Percentiles rank a stretch among this genome's conserved stretches.
Conservation (phyloP, 1,140 invertebrate genomes). For the Paracyclopina nana region DNA sequence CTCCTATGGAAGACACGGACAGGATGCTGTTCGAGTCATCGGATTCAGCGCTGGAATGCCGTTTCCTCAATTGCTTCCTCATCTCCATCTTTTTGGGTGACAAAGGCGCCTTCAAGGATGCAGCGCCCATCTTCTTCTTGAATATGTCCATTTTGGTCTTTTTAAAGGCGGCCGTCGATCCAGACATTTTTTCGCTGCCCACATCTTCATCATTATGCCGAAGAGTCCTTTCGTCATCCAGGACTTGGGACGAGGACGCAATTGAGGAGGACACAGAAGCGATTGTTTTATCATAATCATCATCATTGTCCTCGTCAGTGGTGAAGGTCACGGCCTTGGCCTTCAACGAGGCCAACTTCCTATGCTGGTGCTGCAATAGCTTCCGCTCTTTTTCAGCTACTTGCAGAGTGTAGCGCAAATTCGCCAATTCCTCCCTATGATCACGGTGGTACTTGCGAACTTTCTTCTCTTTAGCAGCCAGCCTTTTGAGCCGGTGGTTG, state of each 20-base stretch:
- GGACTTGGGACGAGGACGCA: too few species aligned
- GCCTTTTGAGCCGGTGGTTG: too few species aligned
- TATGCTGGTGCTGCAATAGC: neutral
- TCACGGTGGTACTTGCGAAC: too few species aligned
- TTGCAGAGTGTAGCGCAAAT: too few species aligned
- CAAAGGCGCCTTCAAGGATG: neutral
- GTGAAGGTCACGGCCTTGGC: neutral
- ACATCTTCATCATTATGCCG: too few species aligned
- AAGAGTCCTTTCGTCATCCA: too few species aligned
- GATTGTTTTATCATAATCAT: too few species aligned
- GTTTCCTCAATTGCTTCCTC: neutral
- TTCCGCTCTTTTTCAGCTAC: slow-evolving; percentile 1
- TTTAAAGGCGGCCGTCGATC: too few species aligned
- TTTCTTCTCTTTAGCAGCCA: too few species aligned
- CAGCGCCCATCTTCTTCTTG: neutral
- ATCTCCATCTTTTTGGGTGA: neutral
- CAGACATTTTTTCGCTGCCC: too few species aligned
- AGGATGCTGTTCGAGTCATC: neutral
- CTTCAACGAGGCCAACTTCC: neutral
- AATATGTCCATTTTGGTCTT: neutral
- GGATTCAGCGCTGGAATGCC: slow-evolving; percentile 12
- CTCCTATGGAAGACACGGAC: neutral
- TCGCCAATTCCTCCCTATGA: too few species aligned
- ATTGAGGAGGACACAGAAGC: too few species aligned
- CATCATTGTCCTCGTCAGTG: neutral